Evolutionary conservation across 2,113 vertebrate species (phyloP), one percentile per base, ranked within the genome.

Genomic region (Pangasianodon hypophthalmus): DNA sequence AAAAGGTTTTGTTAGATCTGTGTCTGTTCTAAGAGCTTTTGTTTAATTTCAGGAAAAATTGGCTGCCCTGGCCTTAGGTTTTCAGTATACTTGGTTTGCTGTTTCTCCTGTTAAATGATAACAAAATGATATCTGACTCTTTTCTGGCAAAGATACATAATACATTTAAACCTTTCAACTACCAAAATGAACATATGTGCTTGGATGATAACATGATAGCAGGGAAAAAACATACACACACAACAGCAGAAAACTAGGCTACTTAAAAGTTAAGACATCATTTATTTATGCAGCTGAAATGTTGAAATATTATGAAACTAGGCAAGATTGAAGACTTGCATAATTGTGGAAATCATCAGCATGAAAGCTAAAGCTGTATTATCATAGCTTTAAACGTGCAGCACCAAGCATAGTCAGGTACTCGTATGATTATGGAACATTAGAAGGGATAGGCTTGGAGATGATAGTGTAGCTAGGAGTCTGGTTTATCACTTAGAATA

Each of bases 341-440:
- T 50, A 46, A 79, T 77, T 79, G 75, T 79, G 75, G 29, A 79
- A 79, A 79, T 77, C 73, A 46, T 5, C 50, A 82, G 80, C n/a
- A 82, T 56, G n/a, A 32, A 56, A 54, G n/a, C 16, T 56, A n/a
- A 10, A 56, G 80, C 52, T 82, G 80, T 24, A 82, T 37, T 83
- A 41, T 83, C 52, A 58, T 13, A n/a, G 14, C 29, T 81, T 81
- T 18, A 81, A 81, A 32, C 79, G 41, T 83, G 81, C 52, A 56
- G 50, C 16, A 8, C 54, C 29, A 32, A 81, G 48, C 48, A n/a
- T n/a, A 29, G 77, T n/a, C 77, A 81, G 26, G 26, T 52, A 52
- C 4, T 52, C 29, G 6, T 50, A n/a, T 16, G 29, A 52, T 81
- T 48, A 50, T 81, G 41, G 29, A 52, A 81, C 26, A 81, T 81